Evolutionary conservation across 2,113 vertebrate genomes (phyloP), one percentile per base, ranked within the genome.

Genomic region (Gasterosteus aculeatus): DNA sequence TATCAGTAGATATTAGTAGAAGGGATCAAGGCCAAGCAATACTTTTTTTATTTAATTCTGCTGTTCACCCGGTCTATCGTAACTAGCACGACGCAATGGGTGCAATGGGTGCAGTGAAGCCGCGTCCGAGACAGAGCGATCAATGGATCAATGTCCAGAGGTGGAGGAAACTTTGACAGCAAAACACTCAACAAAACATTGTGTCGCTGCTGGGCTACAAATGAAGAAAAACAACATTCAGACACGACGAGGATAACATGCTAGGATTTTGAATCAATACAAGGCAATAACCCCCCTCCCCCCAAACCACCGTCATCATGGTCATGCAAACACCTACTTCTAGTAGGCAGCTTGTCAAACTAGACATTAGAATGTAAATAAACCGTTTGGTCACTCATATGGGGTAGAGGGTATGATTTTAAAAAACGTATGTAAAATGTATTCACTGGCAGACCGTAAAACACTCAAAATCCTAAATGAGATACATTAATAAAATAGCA

Each of bases 121-220:
- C 14, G 19, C 10, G 14, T 26, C 41, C 29, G 3, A 10, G 19
- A 65, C 7, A 3, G 15, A 41, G 26, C 7, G 51, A 49, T 70
- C 16, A 31, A 12, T 46, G 18, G 51, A 49, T 70, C 16, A 31
- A 12, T 46, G 18, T 35, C 22, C 47, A 56, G 51, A n/a, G 16
- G 26, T 63, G 38, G 44, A 46, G 35, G 35, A 62, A 56, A 64
- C 22, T 19, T 26, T 69, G 66, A 54, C n/a, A 54, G 33, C 59
- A 63, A 62, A 72, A 33, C 46, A 53, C 26, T 59, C 44, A 49
- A 33, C 29, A 18, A 4, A 47, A 29, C 46, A 69, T 15, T 54
- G n/a, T 59, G n/a, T 5, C 33, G 16, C 22, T 69, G 77, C 31
- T 31, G 3, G 39, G 57, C 62, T 44, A 26, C 35, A 60, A 44